Evolutionary conservation across 2,797 vertebrate species (phyloP).

Genomic region (Poecilia gillii): DNA sequence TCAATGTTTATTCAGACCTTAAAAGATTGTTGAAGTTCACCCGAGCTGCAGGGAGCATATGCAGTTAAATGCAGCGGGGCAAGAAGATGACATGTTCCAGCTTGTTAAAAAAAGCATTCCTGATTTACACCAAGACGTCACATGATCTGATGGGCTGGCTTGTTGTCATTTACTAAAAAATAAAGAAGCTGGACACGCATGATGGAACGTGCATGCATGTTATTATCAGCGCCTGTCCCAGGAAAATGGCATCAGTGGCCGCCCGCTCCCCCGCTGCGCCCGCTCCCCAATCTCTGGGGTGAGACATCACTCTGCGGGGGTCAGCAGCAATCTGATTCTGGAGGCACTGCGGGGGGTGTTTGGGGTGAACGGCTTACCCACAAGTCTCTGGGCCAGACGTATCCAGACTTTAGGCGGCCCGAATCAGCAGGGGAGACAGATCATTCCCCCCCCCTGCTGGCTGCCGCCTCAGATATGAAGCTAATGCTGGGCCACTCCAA

Average conservation of each 20-base stretch:
- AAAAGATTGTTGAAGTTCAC: slow-evolving; percentile 20
- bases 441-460: slow-evolving; percentile 57
- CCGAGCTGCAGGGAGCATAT: slow-evolving; percentile 1
- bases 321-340: slow-evolving; percentile 74
- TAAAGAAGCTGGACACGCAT: slow-evolving; percentile 38
- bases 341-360: slow-evolving; percentile 64
- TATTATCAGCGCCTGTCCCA: slow-evolving; percentile 48
- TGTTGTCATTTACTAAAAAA: slow-evolving; percentile 5
- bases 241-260: slow-evolving; percentile 55
- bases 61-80: slow-evolving; percentile 22
- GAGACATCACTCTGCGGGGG: slow-evolving; percentile 72
- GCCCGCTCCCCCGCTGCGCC: slow-evolving; percentile 55
- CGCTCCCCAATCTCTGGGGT: slow-evolving; percentile 62
- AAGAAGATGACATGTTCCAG: slow-evolving; percentile 24
- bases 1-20: slow-evolving; percentile 34
- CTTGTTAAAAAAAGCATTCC: slow-evolving; percentile 2
- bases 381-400: slow-evolving; percentile 65
- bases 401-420: slow-evolving; percentile 68
- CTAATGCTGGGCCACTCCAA: slow-evolving; percentile 56
- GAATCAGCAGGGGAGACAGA: slow-evolving; percentile 54
- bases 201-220: slow-evolving; percentile 46
- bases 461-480: slow-evolving; percentile 64
- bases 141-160: slow-evolving; percentile 13
- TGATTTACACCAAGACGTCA: slow-evolving; percentile 17
- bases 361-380: slow-evolving; percentile 63